Base-by-base conservation (phyloP, 2,888 invertebrate species). In the Pocota personata region DNA sequence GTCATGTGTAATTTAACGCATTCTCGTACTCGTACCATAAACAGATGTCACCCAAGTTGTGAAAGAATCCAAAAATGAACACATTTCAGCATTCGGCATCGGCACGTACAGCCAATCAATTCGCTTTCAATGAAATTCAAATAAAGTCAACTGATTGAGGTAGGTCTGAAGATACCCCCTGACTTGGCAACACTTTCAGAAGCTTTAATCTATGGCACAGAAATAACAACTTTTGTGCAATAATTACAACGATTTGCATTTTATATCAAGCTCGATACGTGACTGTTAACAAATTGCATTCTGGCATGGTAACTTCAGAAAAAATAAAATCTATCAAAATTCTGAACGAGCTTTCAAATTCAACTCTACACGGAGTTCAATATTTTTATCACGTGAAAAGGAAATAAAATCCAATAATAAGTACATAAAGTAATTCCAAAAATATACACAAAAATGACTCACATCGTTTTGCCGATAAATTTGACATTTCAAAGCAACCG, bases 371-470 rank as follows among this genome's bases (percentile, higher is more conserved):
- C 8, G n/a, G 10, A 64, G 52, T 32, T 71, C 57, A 58, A 72
- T 35, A 72, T 3, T 60, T 30, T 32, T 43, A 1, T 50, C 24
- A 66, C 21, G 21, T 52, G 40, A 21, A 19, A 32, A 52, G n/a
- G 8, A 0, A 57, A 55, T 37, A 40, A n/a, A 69, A 6, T 16
- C 19, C 19, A 10, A 19, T 30, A 10, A 43, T 5, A 4, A 24
- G 12, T 10, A 46, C 6, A 19, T 27, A 48, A 19, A 64, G 12
- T 8, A 32, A 1, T 66, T 16, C 32, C 52, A 69, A 69, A 69
- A 78, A 69, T 69, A 52, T 32, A 55, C 32, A 14, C 32, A 60
- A 52, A 19, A 66, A 48, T 80, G 80, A 82, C 82, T 82, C 82
- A 82, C 82, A 57, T 82, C 48, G 43, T 21, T 50, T 55, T 55